Evolutionary conservation across 2,113 vertebrate genomes (phyloP).

Genomic region (Chaenogobius annularis): DNA sequence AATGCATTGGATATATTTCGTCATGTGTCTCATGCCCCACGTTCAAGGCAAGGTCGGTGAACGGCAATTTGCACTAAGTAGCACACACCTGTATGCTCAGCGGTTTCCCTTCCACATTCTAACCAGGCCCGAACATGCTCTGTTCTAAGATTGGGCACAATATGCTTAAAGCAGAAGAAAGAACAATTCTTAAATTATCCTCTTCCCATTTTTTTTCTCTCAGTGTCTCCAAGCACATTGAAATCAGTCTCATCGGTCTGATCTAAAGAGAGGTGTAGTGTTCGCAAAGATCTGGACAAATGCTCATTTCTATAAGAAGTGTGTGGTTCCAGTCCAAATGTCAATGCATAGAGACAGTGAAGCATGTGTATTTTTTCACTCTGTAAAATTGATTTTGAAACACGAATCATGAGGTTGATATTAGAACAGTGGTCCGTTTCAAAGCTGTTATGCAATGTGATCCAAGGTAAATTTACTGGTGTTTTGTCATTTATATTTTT

Average conservation of each 20-base stretch:
- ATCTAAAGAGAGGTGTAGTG: background rate
- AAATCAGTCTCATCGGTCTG: background rate
- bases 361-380: background rate
- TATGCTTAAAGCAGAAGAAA: no score
- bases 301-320: background rate
- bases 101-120: no score
- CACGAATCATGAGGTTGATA: background rate
- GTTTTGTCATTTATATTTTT: background rate
- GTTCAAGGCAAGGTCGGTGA: no score
- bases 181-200: no score
- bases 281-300: background rate
- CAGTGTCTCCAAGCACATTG: no score
- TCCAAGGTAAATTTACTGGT: background rate
- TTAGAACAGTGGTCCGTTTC: background rate
- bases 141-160: no score
- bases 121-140: background rate
- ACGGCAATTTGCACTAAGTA: no score
- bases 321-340: background rate
- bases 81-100: background rate
- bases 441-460: background rate
- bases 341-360: background rate
- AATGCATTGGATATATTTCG: no score
- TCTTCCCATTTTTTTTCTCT: no score
- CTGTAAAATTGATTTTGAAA: conserved; percentile 11
- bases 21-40: no score